Evolutionary conservation across 2,113 vertebrate species (phyloP).

Genomic region (Chamaea fasciata): DNA sequence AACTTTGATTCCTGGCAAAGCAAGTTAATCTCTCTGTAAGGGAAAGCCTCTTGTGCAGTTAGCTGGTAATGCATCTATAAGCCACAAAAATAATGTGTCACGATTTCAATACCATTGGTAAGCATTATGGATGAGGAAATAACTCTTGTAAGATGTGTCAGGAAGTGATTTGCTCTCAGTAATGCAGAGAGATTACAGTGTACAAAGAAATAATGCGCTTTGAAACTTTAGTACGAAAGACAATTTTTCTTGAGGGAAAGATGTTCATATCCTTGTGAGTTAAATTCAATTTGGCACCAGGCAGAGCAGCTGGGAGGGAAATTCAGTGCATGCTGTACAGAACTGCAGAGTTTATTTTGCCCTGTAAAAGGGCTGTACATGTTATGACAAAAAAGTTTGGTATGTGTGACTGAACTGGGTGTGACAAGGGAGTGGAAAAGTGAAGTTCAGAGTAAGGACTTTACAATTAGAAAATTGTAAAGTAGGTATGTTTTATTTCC

Average conservation of each 20-base stretch:
- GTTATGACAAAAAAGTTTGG: background rate
- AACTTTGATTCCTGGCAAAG: background rate
- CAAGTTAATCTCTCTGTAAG: conserved; percentile 17
- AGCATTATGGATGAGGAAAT: conserved; percentile 57
- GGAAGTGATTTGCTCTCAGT: conserved; percentile 53
- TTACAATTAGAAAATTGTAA: too few species aligned
- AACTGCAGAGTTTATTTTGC: background rate
- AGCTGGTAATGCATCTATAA: conserved; percentile 3
- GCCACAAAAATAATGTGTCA: conserved; percentile 48
- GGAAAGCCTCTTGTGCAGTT: conserved; percentile 8
- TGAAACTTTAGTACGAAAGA: conserved; percentile 20
- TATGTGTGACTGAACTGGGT: background rate
- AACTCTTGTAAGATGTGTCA: conserved; percentile 18
- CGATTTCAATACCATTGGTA: conserved; percentile 38
- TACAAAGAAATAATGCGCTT: conserved; percentile 2
- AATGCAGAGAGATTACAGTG: conserved; percentile 40
- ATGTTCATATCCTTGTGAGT: background rate
- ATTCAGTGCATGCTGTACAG: background rate
- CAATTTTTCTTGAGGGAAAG: background rate
- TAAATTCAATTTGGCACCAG: background rate
- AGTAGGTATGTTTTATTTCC: too few species aligned
- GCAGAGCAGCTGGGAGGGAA: background rate
- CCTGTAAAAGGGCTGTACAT: background rate
- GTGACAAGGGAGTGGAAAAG: background rate
- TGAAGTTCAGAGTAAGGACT: too few species aligned